phyloP scores from a whole-genome alignment of 1,140 invertebrate genomes.

The Coptotermes formosanus region DNA sequence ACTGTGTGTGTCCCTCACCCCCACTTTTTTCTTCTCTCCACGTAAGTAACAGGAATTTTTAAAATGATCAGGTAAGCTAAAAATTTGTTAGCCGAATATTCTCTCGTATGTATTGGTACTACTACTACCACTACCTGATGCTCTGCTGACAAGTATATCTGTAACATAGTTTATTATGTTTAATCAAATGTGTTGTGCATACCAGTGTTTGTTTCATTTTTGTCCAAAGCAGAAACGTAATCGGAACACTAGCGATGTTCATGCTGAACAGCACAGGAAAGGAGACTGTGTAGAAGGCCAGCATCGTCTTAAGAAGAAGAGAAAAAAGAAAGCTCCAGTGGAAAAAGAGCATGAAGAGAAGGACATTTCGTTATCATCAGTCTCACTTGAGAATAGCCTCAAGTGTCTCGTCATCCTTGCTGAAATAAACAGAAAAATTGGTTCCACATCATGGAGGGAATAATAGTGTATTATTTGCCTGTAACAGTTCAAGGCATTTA shows the following conservation, averaged over 20 bases:
- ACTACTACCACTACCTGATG: too few relatives aligned
- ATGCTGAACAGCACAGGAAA: conserved; percentile 8
- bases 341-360: conserved; percentile 30
- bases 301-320: conserved; percentile 19
- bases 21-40: too few relatives aligned
- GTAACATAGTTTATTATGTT: not conserved
- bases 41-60: too few relatives aligned
- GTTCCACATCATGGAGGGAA: conserved; percentile 31
- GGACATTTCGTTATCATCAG: conserved; percentile 7
- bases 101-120: too few relatives aligned
- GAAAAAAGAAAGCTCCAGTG: not conserved
- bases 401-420: conserved; percentile 30
- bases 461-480: not conserved
- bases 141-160: not conserved
- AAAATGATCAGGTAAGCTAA: too few relatives aligned
- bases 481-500: too few relatives aligned
- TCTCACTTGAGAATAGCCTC: conserved; percentile 23
- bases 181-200: too few relatives aligned
- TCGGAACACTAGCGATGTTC: not conserved
- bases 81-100: too few relatives aligned
- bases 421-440: conserved; percentile 33
- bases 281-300: conserved; percentile 9
- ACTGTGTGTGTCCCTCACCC: too few relatives aligned
- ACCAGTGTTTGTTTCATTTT: not conserved
- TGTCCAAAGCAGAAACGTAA: conserved; percentile 5